Evolutionary conservation across 2,113 vertebrate genomes (phyloP).

Genomic region (Paratilapia polleni): DNA sequence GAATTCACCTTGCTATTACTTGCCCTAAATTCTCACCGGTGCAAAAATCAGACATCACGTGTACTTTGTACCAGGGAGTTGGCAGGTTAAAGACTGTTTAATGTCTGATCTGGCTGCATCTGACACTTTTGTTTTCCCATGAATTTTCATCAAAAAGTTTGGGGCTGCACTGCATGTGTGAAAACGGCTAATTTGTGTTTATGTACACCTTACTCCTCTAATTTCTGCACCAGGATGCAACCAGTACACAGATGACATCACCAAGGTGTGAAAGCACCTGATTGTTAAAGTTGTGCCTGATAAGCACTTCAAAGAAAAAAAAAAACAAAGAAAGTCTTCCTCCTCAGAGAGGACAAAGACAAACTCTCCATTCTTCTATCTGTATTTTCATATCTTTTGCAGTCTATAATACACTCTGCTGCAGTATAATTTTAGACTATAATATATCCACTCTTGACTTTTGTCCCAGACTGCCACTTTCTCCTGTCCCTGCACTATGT

Average conservation of each 20-base stretch:
- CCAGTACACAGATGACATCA: neutral
- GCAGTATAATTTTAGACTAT: neutral
- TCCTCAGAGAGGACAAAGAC: neutral
- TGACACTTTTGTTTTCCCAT: neutral
- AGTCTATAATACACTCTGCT: neutral
- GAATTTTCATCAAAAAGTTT: neutral
- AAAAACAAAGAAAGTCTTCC: neutral
- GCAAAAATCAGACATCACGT: neutral
- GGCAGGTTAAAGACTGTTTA: too few species aligned
- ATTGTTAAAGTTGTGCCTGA: neutral
- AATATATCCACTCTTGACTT: constrained; percentile 7
- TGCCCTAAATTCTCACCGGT: neutral
- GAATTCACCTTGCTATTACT: too few species aligned
- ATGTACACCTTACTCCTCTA: neutral
- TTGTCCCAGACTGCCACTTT: constrained; percentile 10
- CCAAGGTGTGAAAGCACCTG: neutral
- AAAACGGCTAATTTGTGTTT: neutral
- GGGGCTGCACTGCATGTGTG: neutral
- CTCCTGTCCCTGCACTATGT: constrained; percentile 17
- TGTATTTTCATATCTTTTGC: neutral
- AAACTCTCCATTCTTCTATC: neutral
- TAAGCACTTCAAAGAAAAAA: neutral
- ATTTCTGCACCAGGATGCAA: neutral
- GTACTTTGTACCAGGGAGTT: neutral
- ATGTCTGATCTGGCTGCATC: neutral